Conservation (phyloP, 2,113 vertebrate species). For the Eublepharis macularius region DNA sequence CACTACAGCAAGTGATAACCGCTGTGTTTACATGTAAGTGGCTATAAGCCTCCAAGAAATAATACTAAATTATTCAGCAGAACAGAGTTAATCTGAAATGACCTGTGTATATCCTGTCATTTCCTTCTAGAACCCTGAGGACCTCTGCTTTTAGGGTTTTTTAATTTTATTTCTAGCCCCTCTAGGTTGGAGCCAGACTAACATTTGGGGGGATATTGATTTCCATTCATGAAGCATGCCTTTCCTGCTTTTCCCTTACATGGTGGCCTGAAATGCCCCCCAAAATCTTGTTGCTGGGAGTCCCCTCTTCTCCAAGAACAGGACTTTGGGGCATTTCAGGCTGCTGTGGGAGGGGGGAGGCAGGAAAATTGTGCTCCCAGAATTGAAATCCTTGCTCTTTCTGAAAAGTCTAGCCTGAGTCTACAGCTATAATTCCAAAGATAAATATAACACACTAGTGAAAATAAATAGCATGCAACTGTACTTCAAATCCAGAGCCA, state of each 20-base stretch:
- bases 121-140: not conserved
- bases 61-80: not conserved
- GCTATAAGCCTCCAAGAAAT: not conserved
- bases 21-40: slow-evolving; percentile 14
- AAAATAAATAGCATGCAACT: not conserved
- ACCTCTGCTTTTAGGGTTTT: not conserved
- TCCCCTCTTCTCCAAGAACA: too few species aligned
- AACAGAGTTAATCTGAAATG: not conserved
- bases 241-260: too few species aligned
- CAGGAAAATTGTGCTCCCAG: too few species aligned
- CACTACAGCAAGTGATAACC: not conserved
- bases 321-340: too few species aligned
- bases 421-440: not conserved
- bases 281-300: too few species aligned
- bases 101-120: not conserved
- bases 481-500: not conserved
- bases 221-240: too few species aligned
- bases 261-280: too few species aligned
- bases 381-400: too few species aligned
- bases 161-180: not conserved
- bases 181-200: too few species aligned
- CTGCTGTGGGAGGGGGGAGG: too few species aligned
- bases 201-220: too few species aligned
- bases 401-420: too few species aligned
- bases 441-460: not conserved